Percentiles rank a stretch among this genome's conserved stretches.
Evolutionary conservation across 1,140 invertebrate genomes (phyloP).

Genomic region (Pteromalus puparum): DNA sequence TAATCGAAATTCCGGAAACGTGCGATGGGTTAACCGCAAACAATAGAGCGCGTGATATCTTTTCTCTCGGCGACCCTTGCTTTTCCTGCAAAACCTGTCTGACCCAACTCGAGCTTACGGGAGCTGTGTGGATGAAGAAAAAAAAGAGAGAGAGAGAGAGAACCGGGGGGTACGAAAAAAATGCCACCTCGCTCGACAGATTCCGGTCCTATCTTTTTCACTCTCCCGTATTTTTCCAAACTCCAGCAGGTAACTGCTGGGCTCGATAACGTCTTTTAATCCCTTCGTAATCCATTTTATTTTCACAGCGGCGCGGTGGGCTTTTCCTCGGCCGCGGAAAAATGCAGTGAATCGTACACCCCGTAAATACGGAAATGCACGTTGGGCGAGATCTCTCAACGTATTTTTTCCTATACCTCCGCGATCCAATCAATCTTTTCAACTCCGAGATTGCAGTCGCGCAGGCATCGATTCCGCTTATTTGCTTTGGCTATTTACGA

Average conservation of each 20-base stretch:
- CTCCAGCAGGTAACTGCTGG: constrained; percentile 4
- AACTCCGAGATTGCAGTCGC: background rate
- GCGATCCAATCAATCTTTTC: background rate
- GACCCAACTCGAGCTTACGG: constrained; percentile 52
- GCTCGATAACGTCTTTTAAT: constrained; percentile 1
- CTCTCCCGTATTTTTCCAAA: constrained; percentile 7
- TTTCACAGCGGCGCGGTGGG: background rate
- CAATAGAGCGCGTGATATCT: constrained; percentile 54
- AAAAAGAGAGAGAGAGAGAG: background rate
- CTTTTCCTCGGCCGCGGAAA: background rate
- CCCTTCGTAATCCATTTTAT: background rate
- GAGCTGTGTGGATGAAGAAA: background rate
- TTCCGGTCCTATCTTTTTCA: constrained; percentile 22
- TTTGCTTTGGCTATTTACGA: too few relatives aligned
- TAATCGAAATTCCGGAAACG: constrained; percentile 57
- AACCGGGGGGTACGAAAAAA: constrained; percentile 45
- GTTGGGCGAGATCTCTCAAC: too few relatives aligned
- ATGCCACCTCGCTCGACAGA: background rate
- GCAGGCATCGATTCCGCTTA: too few relatives aligned
- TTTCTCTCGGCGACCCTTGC: constrained; percentile 47
- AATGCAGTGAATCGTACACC: too few relatives aligned
- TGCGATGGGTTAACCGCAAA: constrained; percentile 65
- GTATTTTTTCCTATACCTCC: too few relatives aligned
- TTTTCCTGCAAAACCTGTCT: constrained; percentile 50
- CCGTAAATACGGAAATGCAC: too few relatives aligned